These are phyloP conservation scores for Mastigias papua DNA, from an alignment of 30 jellyfish, hydroid and myxozoan species.

Conservation along the genomic window DNA sequence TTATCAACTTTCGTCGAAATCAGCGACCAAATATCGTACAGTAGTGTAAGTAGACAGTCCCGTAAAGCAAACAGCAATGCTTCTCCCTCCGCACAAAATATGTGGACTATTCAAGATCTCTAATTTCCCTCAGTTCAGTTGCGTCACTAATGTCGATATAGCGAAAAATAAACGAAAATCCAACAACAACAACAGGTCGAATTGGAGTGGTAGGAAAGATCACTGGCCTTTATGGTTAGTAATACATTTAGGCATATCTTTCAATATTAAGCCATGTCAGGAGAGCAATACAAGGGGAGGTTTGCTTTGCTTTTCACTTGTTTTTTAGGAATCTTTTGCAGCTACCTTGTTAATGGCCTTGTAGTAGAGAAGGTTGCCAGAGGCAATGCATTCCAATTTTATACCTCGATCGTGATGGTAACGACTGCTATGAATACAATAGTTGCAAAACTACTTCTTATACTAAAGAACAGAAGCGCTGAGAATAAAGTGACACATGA, in stretches of 20 bases:
- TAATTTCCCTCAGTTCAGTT: no score
- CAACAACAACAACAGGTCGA: no score
- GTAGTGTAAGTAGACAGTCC: no score
- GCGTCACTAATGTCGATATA: no score
- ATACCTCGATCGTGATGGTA: slow-evolving; percentile 68
- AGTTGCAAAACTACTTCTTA: slow-evolving; percentile 45
- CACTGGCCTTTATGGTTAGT: neutral
- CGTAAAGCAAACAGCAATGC: no score
- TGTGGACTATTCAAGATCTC: no score
- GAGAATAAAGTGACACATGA: neutral
- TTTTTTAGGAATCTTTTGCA: slow-evolving; percentile 69
- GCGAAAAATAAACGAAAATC: no score
- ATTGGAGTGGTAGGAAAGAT: no score
- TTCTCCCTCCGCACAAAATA: no score
- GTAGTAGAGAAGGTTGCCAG: slow-evolving; percentile 73
- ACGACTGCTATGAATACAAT: slow-evolving; percentile 59
- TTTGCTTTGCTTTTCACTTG: slow-evolving; percentile 24
- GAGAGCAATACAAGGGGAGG: slow-evolving; percentile 46
- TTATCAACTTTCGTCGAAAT: no score
- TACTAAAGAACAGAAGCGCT: neutral
- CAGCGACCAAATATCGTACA: no score
- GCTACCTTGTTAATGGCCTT: slow-evolving; percentile 79
- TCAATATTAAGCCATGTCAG: neutral
- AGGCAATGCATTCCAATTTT: slow-evolving; percentile 58
- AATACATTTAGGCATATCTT: neutral